Evolutionary conservation across 2,888 invertebrate species (phyloP), one percentile per base, ranked within the genome.

Genomic region (Andrena dorsata): DNA sequence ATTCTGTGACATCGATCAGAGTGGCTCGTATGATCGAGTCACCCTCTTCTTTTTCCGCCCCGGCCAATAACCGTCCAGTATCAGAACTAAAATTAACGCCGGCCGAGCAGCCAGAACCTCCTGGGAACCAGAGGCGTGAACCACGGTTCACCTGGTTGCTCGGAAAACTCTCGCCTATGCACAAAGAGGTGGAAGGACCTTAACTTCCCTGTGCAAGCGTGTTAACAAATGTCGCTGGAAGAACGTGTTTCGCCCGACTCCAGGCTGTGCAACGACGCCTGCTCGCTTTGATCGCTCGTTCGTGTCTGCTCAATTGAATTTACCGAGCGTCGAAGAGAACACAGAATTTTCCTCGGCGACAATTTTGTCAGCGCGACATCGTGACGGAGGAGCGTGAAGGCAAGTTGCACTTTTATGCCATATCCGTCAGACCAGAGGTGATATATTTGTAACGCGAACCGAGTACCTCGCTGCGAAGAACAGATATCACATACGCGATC

Each of bases 41-140:
- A 41, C 16, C 61, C 71, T 73, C 51, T 64, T 73, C 51, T 64
- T 80, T 70, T 76, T 65, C 41, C 30, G n/a, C 28, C 41, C 60
- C 65, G 65, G 76, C 75, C 58, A 61, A 82, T 65, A 82, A 61
- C 64, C 66, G 75, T n/a, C 56, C 58, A 41, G 53, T n/a, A 65
- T 79, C 75, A 61, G 28, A 70, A 83, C 79, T 85, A 83, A 85
- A 85, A 85, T 85, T 85, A 85, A 83, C 74, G 65, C 41, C 64
- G 68, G 61, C 71, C 63, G 26, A 5, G 26, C 60, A 51, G 41
- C 41, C 32, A 30, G 49, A 47, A 20, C 56, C 68, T 63, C 49
- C 71, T 58, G 74, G 60, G 65, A 68, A 53, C n/a, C n/a, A n/a
- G 72, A n/a, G 16, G 53, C 49, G 1, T 5, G 49, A 47, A 26